Percentiles rank a stretch among this genome's conserved stretches.
Evolutionary conservation across 1,140 invertebrate genomes (phyloP).

Genomic region (Galendromus occidentalis): DNA sequence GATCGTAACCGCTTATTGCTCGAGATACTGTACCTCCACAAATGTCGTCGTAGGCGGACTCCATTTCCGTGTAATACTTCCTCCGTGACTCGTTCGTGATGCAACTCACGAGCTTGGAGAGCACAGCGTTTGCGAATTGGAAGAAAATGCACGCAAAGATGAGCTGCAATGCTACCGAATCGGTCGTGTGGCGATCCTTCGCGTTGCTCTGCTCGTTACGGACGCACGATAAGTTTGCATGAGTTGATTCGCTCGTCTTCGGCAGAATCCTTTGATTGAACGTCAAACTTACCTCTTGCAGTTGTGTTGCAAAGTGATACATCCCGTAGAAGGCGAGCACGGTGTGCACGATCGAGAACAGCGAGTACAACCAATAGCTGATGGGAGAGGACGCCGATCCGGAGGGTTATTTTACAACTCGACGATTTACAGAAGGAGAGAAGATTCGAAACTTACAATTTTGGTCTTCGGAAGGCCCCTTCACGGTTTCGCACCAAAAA

Average conservation of each 20-base stretch:
- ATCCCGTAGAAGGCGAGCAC: background rate
- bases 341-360: background rate
- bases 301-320: background rate
- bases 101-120: background rate
- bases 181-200: background rate
- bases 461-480: background rate
- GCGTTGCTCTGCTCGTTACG: too few relatives aligned
- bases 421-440: too few relatives aligned
- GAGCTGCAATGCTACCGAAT: background rate
- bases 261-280: too few relatives aligned
- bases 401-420: too few relatives aligned
- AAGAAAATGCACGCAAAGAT: background rate
- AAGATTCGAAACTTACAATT: background rate
- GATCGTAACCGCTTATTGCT: too few relatives aligned
- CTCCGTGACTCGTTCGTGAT: background rate
- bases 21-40: background rate
- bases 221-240: too few relatives aligned
- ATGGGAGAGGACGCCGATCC: background rate
- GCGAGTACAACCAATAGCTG: background rate
- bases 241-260: too few relatives aligned
- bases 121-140: background rate
- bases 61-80: background rate
- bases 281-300: too few relatives aligned
- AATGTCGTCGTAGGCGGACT: background rate
- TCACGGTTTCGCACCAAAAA: background rate